Conservation (phyloP, 2,888 invertebrate species). For the Microctonus aethiopoides region DNA sequence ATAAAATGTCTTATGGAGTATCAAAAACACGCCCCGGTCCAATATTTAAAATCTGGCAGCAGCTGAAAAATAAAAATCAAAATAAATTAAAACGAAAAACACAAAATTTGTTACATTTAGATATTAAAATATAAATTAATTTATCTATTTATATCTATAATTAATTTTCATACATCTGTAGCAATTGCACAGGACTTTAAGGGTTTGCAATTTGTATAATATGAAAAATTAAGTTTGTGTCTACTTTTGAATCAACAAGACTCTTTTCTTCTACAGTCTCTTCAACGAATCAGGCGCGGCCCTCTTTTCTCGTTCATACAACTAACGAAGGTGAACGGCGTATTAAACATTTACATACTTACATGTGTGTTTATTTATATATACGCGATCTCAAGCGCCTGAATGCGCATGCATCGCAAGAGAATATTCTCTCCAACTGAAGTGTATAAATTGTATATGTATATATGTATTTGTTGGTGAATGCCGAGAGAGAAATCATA, state of each 20-base stretch:
- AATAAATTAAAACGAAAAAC: no score
- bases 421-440: background rate
- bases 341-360: background rate
- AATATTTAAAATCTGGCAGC: no score
- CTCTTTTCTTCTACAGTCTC: no score
- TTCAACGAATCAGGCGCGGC: slow-evolving; percentile 1
- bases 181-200: no score
- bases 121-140: no score
- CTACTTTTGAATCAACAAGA: slow-evolving; percentile 29
- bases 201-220: no score
- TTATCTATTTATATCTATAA: no score
- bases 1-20: no score
- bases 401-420: slow-evolving; percentile 14
- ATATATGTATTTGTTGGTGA: slow-evolving; percentile 43
- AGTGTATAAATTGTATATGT: background rate
- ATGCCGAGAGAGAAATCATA: slow-evolving; percentile 65
- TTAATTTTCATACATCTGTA: no score
- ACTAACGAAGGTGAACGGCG: slow-evolving; percentile 29
- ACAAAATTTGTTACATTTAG: no score
- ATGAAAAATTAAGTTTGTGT: background rate
- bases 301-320: slow-evolving; percentile 1
- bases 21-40: no score
- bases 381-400: background rate
- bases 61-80: no score
- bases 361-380: background rate